phyloP scores from a whole-genome alignment of 2,797 vertebrate genomes.

The Erethizon dorsatum region DNA sequence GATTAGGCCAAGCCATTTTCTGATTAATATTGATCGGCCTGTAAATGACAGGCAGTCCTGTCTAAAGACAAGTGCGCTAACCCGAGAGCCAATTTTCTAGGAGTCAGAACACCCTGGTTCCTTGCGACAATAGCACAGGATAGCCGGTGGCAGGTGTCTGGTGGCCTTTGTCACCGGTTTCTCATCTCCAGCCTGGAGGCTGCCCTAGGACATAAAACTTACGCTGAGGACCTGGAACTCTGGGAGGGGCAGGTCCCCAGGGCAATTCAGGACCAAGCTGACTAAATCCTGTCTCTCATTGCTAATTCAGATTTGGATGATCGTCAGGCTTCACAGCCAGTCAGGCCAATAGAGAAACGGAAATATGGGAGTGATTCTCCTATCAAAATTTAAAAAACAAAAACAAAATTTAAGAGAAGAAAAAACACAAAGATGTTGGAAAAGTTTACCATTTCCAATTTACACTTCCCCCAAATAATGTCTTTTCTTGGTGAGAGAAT shows the following conservation, averaged over 20 bases:
- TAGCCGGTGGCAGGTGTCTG: fast-evolving
- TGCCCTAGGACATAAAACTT: not conserved
- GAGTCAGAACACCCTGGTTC: not conserved
- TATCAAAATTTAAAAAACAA: not conserved
- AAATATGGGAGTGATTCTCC: not conserved
- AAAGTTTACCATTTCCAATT: not conserved
- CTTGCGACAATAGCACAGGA: not conserved
- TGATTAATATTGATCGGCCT: not conserved
- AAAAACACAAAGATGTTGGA: not conserved
- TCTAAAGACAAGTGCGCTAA: not conserved
- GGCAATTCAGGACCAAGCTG: not conserved
- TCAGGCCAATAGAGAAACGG: not conserved
- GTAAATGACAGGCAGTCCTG: not conserved
- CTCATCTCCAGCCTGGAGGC: fast-evolving
- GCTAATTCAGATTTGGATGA: not conserved
- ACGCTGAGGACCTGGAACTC: too few relatives aligned
- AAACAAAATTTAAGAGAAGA: not conserved
- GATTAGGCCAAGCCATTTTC: not conserved
- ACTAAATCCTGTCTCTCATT: not conserved
- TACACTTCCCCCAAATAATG: not conserved
- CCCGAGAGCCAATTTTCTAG: not conserved
- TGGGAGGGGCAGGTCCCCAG: not conserved
- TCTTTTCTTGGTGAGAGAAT: not conserved
- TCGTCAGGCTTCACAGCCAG: not conserved
- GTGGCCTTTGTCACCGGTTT: not conserved